These are phyloP conservation scores for Cottoperca gobio DNA, from an alignment of 2,797 vertebrate genomes.

Conservation along the genomic window DNA sequence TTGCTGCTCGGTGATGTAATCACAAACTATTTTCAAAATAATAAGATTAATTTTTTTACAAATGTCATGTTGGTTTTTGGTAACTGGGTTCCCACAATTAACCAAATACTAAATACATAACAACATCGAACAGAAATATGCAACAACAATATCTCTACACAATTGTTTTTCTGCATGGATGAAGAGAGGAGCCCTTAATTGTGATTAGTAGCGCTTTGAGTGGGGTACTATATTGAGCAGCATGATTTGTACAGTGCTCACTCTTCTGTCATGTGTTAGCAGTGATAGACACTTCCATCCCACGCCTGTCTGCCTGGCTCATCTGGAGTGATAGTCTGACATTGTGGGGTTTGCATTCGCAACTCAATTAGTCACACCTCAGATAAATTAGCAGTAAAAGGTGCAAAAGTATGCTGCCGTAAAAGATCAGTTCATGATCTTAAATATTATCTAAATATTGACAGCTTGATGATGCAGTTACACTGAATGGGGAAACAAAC, in stretches of 20 bases:
- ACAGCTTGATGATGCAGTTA: constrained; percentile 37
- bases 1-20: constrained; percentile 56
- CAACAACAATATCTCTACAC: not conserved
- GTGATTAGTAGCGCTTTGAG: constrained; percentile 38
- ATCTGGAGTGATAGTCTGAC: constrained; percentile 68
- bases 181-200: constrained; percentile 27
- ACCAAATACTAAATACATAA: not conserved
- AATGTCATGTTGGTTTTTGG: not conserved
- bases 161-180: constrained; percentile 14
- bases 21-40: constrained; percentile 18
- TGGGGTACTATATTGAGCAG: constrained; percentile 45
- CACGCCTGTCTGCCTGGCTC: constrained; percentile 74
- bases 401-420: constrained; percentile 23
- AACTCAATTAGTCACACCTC: constrained; percentile 75
- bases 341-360: constrained; percentile 51
- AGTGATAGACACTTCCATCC: constrained; percentile 72
- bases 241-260: constrained; percentile 66
- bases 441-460: constrained; percentile 37
- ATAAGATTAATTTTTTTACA: not conserved
- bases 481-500: constrained; percentile 32
- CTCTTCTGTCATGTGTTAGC: constrained; percentile 61
- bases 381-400: constrained; percentile 65
- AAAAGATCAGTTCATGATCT: constrained; percentile 43
- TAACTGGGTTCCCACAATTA: not conserved
- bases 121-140: not conserved